A percentile compares a stretch with the other conserved stretches of the same genome.
These are phyloP conservation scores for Panthera tigris DNA, from an alignment of 2,113 vertebrate species.

Conservation along the genomic window DNA sequence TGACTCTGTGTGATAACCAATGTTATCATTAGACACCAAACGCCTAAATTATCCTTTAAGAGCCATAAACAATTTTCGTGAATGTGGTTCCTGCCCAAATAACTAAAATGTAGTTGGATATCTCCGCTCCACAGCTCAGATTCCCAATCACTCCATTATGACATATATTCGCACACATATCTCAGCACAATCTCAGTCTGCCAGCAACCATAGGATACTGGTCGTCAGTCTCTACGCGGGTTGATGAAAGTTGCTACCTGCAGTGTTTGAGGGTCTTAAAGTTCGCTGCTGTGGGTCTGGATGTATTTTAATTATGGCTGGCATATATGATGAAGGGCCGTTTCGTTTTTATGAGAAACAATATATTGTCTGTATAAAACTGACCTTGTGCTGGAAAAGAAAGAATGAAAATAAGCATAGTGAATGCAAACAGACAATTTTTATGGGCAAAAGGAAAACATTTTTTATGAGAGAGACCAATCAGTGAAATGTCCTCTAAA, in stretches of 20 bases:
- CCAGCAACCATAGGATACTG: conserved; percentile 60
- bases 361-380: conserved; percentile 36
- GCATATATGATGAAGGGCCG: background rate
- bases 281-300: conserved; percentile 24
- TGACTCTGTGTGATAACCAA: conserved; percentile 70
- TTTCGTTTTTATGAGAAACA: conserved; percentile 61
- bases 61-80: conserved; percentile 63
- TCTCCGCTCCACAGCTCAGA: conserved; percentile 38
- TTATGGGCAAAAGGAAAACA: background rate
- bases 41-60: conserved; percentile 72
- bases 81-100: conserved; percentile 66
- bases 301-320: conserved; percentile 43
- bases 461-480: background rate
- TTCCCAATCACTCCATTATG: conserved; percentile 27
- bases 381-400: background rate
- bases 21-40: conserved; percentile 62
- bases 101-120: conserved; percentile 49
- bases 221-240: conserved; percentile 52
- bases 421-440: conserved; percentile 37
- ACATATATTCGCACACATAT: conserved; percentile 32
- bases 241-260: conserved; percentile 60
- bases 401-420: conserved; percentile 38
- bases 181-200: conserved; percentile 53
- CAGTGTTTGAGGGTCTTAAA: conserved; percentile 55
- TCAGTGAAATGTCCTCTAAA: background rate